These are phyloP conservation scores for Panthera uncia DNA, from an alignment of 2,113 vertebrate genomes.

Conservation along the genomic window DNA sequence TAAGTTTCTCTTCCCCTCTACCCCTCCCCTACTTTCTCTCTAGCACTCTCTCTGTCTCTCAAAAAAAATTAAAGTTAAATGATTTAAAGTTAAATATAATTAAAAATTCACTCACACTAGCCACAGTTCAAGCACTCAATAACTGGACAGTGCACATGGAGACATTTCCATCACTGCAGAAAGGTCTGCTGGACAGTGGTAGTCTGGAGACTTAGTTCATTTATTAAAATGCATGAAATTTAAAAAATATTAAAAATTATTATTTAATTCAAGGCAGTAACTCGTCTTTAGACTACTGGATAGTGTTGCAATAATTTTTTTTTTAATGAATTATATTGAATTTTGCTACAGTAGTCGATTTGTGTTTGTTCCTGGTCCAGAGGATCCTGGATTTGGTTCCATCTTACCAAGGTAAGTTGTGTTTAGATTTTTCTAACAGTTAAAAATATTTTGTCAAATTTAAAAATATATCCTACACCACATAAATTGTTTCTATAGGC, in stretches of 20 bases:
- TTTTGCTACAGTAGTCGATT: slow-evolving; percentile 91
- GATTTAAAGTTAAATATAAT: slow-evolving; percentile 14
- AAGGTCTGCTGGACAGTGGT: background rate
- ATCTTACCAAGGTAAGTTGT: slow-evolving; percentile 93
- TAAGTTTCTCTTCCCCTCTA: too few relatives aligned
- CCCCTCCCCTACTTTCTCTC: too few relatives aligned
- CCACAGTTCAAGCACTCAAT: background rate
- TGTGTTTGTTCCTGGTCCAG: slow-evolving; percentile 96
- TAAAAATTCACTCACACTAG: background rate
- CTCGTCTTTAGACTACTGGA: background rate
- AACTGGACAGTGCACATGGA: background rate
- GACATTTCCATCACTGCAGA: background rate
- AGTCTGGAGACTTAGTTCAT: background rate
- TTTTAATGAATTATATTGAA: slow-evolving; percentile 20
- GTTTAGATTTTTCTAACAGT: background rate
- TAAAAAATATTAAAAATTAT: background rate
- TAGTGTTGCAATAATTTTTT: background rate
- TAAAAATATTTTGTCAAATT: background rate
- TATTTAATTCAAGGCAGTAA: background rate
- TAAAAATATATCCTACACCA: background rate
- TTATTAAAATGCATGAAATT: background rate
- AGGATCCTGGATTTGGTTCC: slow-evolving; percentile 94
- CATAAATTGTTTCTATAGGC: slow-evolving; percentile 84
- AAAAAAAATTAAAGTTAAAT: background rate
- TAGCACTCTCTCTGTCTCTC: too few relatives aligned